Evolutionary conservation across 2,113 vertebrate species (phyloP), one percentile per base, ranked within the genome.

Genomic region (Ploceus nigricollis): DNA sequence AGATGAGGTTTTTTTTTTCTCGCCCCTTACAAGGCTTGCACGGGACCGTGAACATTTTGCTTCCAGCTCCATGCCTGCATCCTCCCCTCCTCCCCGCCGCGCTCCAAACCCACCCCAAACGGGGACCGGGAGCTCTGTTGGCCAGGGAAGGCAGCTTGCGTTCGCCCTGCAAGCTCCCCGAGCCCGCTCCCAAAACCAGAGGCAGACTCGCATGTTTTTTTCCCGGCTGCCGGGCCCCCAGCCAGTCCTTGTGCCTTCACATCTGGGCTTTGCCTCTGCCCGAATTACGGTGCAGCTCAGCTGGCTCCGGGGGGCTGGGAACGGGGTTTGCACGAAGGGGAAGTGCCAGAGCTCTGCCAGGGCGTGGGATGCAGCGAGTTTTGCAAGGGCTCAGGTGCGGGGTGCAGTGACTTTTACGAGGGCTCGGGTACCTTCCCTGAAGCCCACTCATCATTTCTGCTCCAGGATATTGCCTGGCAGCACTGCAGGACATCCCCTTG

Each of bases 401-500:
- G 25, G 18, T 65, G 76, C 50, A 23, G 31, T 50, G 76, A 50
- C 37, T 57, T 89, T 45, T 40, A 31, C 50, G 10, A 39, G 47
- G 57, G 39, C 64, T 84, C 54, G 0, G 24, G 10, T 33, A 11
- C 35, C 18, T 23, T 7, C 56, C 70, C 75, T 16, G 20, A 12
- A 72, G 28, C 72, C 63, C 48, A 0, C 61, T 39, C 61, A 1
- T 40, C 37, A 2, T 45, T 57, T 18, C 50, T 42, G 10, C 75
- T 39, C 60, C 31, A 9, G 65, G 42, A 15, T 14, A 2, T 14
- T 5, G 16, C 9, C 44, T 53, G 27, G 14, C 23, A 20, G 47
- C 5, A 0, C 53, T 7, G 17, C 56, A 8, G 57, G 51, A 39
- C 39, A 0, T 28, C 81, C 15, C 9, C 56, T 13, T 50, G 22